Conservation (phyloP, 2,888 invertebrate species). For the Gari tellinella region DNA sequence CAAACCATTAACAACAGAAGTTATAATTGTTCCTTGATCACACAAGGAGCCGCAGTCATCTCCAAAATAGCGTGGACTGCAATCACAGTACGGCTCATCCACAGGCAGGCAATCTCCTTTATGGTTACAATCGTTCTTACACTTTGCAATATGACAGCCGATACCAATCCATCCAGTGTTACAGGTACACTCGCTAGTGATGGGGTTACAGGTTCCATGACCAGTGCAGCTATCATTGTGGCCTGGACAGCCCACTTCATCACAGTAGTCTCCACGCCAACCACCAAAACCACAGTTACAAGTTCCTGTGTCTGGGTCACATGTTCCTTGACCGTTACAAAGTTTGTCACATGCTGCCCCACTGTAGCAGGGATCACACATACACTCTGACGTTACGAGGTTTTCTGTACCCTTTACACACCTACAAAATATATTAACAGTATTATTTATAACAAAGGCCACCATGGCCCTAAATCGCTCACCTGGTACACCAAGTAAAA, state of each 20-base stretch:
- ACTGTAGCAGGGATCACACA: conserved; percentile 71
- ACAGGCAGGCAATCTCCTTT: conserved; percentile 62
- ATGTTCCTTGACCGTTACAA: conserved; percentile 66
- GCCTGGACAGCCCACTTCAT: conserved; percentile 71
- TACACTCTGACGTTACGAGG: conserved; percentile 60
- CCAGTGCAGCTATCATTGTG: conserved; percentile 62
- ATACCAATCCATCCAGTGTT: conserved; percentile 66
- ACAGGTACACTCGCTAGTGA: conserved; percentile 64
- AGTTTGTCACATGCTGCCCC: conserved; percentile 64
- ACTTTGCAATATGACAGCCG: conserved; percentile 69
- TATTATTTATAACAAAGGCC: no score
- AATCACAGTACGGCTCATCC: conserved; percentile 49
- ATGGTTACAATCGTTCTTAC: conserved; percentile 66
- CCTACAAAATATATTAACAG: conserved; percentile 35
- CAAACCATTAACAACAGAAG: conserved; percentile 23
- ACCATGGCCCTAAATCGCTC: no score
- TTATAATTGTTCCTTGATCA: conserved; percentile 49
- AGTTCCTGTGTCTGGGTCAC: conserved; percentile 40
- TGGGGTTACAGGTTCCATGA: conserved; percentile 68
- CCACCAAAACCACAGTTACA: conserved; percentile 74
- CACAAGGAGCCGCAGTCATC: conserved; percentile 50
- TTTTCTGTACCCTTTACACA: conserved; percentile 65
- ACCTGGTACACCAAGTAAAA: no score
- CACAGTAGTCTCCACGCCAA: conserved; percentile 69
- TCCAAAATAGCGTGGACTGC: conserved; percentile 51